Conservation (phyloP, 2,797 vertebrate genomes). For the Babyrousa celebensis region DNA sequence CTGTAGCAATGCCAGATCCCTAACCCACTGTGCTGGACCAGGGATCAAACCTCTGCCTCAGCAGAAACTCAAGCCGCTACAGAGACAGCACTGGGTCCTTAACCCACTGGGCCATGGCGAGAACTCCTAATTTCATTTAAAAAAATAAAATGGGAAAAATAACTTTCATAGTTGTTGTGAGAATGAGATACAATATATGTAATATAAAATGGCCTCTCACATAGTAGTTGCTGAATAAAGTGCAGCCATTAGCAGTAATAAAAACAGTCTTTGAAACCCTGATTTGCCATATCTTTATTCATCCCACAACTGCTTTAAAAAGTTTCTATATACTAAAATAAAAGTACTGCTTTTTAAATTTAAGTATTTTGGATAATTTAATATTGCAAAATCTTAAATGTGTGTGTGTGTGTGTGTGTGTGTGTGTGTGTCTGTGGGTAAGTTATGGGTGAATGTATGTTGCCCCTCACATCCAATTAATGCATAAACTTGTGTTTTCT, state of each 20-base stretch:
- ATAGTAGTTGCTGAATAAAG: background rate
- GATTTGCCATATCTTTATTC: conserved; percentile 28
- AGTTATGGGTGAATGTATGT: background rate
- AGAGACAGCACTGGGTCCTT: no score
- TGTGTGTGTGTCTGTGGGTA: background rate
- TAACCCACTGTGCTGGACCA: no score
- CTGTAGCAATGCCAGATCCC: no score
- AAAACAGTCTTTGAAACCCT: conserved; percentile 1
- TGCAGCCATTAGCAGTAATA: background rate
- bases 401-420: background rate
- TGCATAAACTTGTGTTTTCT: conserved; percentile 19
- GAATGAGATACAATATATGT: background rate
- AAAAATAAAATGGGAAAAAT: conserved; percentile 21
- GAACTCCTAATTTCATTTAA: no score
- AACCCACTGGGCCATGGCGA: no score
- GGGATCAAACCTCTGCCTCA: no score
- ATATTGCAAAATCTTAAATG: background rate
- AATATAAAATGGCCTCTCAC: background rate
- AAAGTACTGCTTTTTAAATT: conserved; percentile 7
- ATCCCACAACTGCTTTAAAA: background rate
- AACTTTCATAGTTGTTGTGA: background rate
- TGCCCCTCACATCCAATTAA: background rate
- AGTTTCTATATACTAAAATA: background rate
- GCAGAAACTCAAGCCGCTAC: no score
- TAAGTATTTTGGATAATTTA: conserved; percentile 31